Conservation (phyloP, 1,140 invertebrate species). For the Leptestheria dahalacensis region DNA sequence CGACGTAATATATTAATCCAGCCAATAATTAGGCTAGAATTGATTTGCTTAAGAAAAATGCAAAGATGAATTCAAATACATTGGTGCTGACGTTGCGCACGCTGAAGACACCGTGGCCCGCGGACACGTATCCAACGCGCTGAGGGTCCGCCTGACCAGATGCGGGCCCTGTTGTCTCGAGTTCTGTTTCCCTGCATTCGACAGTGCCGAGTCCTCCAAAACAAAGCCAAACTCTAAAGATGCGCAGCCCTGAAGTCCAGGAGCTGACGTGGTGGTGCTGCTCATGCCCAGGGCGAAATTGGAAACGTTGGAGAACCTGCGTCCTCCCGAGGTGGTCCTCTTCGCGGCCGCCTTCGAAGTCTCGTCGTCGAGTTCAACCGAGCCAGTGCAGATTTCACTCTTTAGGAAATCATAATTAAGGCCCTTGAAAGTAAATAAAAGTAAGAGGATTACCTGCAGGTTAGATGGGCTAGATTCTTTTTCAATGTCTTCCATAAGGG, state of each 20-base stretch:
- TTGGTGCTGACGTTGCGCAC: slow-evolving; percentile 13
- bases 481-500: not conserved
- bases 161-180: slow-evolving; percentile 1
- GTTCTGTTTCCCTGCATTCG: slow-evolving; percentile 14
- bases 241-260: slow-evolving; percentile 21
- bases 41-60: not conserved
- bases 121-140: slow-evolving; percentile 25
- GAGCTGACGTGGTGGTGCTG: slow-evolving; percentile 17
- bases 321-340: slow-evolving; percentile 6
- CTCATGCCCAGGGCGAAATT: slow-evolving; percentile 20
- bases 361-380: not conserved
- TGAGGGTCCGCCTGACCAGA: slow-evolving; percentile 25
- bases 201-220: slow-evolving; percentile 19
- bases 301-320: slow-evolving; percentile 21
- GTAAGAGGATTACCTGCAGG: not conserved
- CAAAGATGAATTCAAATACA: not conserved
- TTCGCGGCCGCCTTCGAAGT: not conserved
- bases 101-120: not conserved
- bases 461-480: not conserved
- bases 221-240: slow-evolving; percentile 24
- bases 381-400: not conserved
- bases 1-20: too few species aligned
- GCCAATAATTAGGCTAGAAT: too few species aligned
- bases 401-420: not conserved
- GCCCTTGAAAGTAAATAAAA: not conserved